Conservation (phyloP, 2,113 vertebrate species). For the Polyodon spathula region DNA sequence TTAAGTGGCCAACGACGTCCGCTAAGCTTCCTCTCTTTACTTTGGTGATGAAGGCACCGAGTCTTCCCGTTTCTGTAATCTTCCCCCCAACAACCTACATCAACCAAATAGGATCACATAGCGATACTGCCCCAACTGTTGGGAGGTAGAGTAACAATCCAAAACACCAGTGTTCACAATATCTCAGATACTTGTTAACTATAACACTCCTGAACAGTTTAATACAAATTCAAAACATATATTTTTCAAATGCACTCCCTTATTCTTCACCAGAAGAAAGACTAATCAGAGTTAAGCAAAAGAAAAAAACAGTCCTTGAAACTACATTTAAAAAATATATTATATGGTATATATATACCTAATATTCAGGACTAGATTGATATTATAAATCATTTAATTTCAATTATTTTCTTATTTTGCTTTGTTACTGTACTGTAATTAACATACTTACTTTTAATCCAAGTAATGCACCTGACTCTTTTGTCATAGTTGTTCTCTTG, state of each 20-base stretch:
- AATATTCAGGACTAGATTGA: background rate
- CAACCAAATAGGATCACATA: conserved; percentile 8
- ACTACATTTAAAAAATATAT: too few species aligned
- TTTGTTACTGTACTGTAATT: conserved; percentile 1
- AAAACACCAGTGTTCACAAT: too few species aligned
- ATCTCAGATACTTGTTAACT: too few species aligned
- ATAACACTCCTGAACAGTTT: too few species aligned
- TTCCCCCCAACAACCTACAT: conserved; percentile 92
- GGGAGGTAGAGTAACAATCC: too few species aligned
- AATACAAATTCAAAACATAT: too few species aligned
- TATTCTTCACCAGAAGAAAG: too few species aligned
- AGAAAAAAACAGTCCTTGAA: too few species aligned
- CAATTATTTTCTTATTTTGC: too few species aligned
- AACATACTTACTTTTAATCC: conserved; percentile 79
- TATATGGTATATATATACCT: too few species aligned
- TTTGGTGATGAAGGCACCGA: conserved; percentile 99
- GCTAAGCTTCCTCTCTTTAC: conserved; percentile 98
- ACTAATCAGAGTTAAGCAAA: background rate
- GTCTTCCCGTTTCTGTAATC: conserved; percentile 86
- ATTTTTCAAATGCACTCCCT: too few species aligned
- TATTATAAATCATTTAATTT: background rate
- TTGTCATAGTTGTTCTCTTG: conserved; percentile 90
- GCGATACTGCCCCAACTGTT: background rate
- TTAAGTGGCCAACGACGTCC: conserved; percentile 89
- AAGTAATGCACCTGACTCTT: conserved; percentile 86